Conservation (phyloP, 2,113 vertebrate species). For the Pseudorectes ferrugineus region DNA sequence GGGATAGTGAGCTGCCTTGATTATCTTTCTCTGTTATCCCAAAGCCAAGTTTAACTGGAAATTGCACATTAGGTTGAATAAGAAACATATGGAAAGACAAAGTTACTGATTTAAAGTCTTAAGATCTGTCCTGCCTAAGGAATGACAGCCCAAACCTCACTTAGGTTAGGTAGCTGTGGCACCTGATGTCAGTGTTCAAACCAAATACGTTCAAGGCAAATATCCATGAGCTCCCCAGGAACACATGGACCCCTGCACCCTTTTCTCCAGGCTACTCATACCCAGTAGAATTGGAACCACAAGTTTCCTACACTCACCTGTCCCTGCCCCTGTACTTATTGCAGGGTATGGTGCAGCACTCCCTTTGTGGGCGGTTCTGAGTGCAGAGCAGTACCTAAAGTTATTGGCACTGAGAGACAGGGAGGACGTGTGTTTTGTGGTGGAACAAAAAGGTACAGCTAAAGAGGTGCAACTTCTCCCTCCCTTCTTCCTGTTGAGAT, state of each 20-base stretch:
- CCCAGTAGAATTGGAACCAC: not conserved
- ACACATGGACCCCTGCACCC: fast-evolving
- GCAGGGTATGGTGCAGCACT: not conserved
- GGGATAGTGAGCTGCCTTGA: not conserved
- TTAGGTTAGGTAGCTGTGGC: not conserved
- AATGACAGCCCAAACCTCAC: not conserved
- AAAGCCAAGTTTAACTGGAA: not conserved
- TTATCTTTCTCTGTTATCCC: not conserved
- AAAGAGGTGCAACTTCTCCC: not conserved
- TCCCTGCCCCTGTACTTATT: fast-evolving
- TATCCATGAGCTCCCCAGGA: not conserved
- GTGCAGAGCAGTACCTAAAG: not conserved
- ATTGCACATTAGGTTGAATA: not conserved
- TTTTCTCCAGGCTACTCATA: not conserved
- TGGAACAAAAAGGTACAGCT: not conserved
- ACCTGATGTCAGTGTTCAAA: not conserved
- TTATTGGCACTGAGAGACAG: not conserved
- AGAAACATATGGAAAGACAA: not conserved
- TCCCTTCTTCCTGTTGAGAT: not conserved
- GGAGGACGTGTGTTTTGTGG: not conserved
- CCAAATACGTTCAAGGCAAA: not conserved
- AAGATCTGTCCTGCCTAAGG: not conserved
- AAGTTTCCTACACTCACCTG: not conserved
- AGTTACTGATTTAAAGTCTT: not conserved
- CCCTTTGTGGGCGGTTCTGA: not conserved